Conservation (phyloP, 1,140 invertebrate species). For the Venustaconcha ellipsiformis region DNA sequence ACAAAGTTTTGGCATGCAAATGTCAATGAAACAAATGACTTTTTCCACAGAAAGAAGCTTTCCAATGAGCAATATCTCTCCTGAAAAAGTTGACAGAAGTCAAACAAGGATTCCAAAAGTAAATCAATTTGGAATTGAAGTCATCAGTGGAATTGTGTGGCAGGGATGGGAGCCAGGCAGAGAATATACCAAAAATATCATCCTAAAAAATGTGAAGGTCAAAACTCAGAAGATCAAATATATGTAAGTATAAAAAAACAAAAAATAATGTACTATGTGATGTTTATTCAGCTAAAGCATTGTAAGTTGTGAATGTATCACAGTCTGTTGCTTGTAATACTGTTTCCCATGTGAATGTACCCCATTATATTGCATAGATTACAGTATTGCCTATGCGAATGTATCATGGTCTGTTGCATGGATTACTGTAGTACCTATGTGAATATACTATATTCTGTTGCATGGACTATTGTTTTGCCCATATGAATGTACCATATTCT, state of each 20-base stretch:
- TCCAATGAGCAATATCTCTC: slow-evolving; percentile 3
- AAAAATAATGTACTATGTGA: background rate
- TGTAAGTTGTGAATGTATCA: no score
- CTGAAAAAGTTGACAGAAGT: slow-evolving; percentile 7
- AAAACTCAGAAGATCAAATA: slow-evolving; percentile 67
- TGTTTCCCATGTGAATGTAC: no score
- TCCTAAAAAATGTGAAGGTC: slow-evolving; percentile 66
- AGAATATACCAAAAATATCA: slow-evolving; percentile 67
- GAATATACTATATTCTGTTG: no score
- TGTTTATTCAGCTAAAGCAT: no score
- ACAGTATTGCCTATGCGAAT: no score
- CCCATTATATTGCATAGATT: no score
- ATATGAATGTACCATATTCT: no score
- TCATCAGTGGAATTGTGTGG: slow-evolving; percentile 56
- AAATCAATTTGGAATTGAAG: slow-evolving; percentile 63
- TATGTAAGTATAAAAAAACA: slow-evolving; percentile 52
- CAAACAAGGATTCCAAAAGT: slow-evolving; percentile 24
- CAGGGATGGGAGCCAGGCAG: slow-evolving; percentile 66
- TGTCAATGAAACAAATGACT: slow-evolving; percentile 28
- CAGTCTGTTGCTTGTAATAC: no score
- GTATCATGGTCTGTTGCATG: no score
- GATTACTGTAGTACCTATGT: no score
- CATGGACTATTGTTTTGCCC: no score
- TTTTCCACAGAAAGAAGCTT: slow-evolving; percentile 19
- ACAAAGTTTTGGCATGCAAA: slow-evolving; percentile 21